Percentiles rank a stretch among this genome's conserved stretches.
Conservation (phyloP, 2,113 vertebrate genomes). For the Pao palembangensis region DNA sequence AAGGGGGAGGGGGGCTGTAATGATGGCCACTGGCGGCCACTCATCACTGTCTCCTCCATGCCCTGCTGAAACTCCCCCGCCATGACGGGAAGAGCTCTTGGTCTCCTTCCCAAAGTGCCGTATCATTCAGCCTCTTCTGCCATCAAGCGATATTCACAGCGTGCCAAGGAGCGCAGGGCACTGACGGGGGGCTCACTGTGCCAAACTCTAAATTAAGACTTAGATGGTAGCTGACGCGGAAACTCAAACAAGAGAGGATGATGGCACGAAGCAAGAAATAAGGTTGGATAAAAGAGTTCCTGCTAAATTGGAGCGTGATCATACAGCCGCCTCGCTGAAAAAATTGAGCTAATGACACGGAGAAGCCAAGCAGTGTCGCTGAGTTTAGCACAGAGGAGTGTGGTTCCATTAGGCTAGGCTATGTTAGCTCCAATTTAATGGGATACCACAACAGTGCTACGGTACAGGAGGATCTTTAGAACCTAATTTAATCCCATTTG, state of each 20-base stretch:
- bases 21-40: constrained; percentile 46
- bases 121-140: constrained; percentile 56
- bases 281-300: constrained; percentile 7
- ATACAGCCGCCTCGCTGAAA: constrained; percentile 5
- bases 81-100: constrained; percentile 4
- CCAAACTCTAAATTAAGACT: constrained; percentile 36
- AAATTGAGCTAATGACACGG: not conserved
- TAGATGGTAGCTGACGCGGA: constrained; percentile 41
- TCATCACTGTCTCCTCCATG: constrained; percentile 47
- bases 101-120: constrained; percentile 13
- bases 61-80: constrained; percentile 29
- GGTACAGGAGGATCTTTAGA: no score
- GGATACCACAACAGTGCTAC: no score
- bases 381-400: no score
- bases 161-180: constrained; percentile 13
- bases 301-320: not conserved
- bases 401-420: no score
- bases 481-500: no score
- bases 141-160: constrained; percentile 47
- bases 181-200: constrained; percentile 6
- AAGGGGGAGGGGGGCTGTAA: constrained; percentile 37
- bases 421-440: no score
- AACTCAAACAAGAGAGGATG: constrained; percentile 26
- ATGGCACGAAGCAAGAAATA: constrained; percentile 38
- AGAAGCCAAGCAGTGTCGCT: not conserved